Percentiles rank a stretch among this genome's conserved stretches.
phyloP scores from a whole-genome alignment of 1,140 invertebrate genomes.

The Bradynema listronoti region DNA sequence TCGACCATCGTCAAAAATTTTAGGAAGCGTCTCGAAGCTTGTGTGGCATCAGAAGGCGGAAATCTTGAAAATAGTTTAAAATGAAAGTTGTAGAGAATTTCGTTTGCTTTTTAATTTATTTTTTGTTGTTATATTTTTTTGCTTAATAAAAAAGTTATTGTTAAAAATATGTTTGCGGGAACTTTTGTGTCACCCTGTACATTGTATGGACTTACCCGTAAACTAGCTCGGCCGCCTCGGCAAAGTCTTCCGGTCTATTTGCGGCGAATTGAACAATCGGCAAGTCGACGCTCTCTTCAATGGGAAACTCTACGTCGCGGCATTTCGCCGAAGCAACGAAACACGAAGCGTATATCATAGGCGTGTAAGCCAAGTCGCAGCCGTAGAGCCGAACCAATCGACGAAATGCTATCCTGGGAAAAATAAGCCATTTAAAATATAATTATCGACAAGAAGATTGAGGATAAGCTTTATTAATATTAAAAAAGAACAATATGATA shows the following conservation, averaged over 20 bases:
- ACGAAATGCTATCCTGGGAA: conserved; percentile 73
- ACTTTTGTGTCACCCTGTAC: too few relatives aligned
- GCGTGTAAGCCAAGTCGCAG: conserved; percentile 83
- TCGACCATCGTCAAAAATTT: too few relatives aligned
- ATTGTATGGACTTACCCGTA: conserved; percentile 71
- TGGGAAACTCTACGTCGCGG: conserved; percentile 74
- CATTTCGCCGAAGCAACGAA: conserved; percentile 81
- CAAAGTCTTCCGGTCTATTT: conserved; percentile 74
- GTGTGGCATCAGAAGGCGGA: too few relatives aligned
- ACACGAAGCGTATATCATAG: conserved; percentile 78
- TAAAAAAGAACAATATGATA: not conserved
- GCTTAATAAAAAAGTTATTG: too few relatives aligned
- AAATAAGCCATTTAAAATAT: conserved; percentile 28
- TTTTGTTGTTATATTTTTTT: too few relatives aligned
- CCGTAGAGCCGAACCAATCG: conserved; percentile 73
- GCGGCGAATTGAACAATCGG: conserved; percentile 90
- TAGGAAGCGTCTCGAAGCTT: too few relatives aligned
- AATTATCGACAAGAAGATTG: not conserved
- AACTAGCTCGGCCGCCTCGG: conserved; percentile 74
- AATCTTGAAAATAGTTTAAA: too few relatives aligned
- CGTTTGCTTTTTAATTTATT: too few relatives aligned
- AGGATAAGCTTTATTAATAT: too few relatives aligned
- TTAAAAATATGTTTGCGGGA: too few relatives aligned
- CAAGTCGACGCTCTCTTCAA: conserved; percentile 73
- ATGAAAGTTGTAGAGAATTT: too few relatives aligned